phyloP scores from a whole-genome alignment of 2,113 vertebrate species.

The Vimba vimba region DNA sequence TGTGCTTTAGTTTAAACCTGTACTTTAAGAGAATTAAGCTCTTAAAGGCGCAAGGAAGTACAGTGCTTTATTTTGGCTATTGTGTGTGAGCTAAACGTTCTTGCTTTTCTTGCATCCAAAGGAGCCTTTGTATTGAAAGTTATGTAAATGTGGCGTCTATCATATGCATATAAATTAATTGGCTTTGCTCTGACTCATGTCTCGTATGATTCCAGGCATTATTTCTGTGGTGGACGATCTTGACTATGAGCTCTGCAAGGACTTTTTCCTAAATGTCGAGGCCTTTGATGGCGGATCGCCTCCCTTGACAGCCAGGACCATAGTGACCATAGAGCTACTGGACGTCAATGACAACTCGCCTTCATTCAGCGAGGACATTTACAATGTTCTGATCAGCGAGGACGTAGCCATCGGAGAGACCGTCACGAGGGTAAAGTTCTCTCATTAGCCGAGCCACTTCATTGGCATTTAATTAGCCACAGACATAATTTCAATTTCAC shows the following conservation, averaged over 20 bases:
- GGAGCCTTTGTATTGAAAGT: background rate
- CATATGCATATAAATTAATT: background rate
- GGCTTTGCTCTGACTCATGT: conserved; percentile 2
- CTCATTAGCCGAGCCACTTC: background rate
- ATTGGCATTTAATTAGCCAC: conserved; percentile 31
- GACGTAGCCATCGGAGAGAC: conserved; percentile 86
- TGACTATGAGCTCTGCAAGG: conserved; percentile 92
- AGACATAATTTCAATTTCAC: background rate
- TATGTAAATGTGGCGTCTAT: background rate
- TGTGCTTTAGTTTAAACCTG: background rate
- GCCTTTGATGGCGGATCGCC: conserved; percentile 92
- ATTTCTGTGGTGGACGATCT: conserved; percentile 87
- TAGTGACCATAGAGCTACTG: conserved; percentile 89
- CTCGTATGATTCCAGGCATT: conserved; percentile 72
- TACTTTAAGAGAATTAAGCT: conserved; percentile 4
- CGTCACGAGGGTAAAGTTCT: conserved; percentile 80
- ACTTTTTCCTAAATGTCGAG: conserved; percentile 92
- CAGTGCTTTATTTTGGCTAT: background rate
- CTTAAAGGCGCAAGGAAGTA: background rate
- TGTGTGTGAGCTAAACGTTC: background rate
- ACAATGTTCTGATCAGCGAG: conserved; percentile 92
- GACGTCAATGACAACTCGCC: conserved; percentile 97
- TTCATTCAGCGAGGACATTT: conserved; percentile 85
- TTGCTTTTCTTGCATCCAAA: background rate
- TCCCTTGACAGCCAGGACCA: conserved; percentile 86